phyloP scores from a whole-genome alignment of 2,797 vertebrate genomes.

The Urocyon cinereoargenteus region DNA sequence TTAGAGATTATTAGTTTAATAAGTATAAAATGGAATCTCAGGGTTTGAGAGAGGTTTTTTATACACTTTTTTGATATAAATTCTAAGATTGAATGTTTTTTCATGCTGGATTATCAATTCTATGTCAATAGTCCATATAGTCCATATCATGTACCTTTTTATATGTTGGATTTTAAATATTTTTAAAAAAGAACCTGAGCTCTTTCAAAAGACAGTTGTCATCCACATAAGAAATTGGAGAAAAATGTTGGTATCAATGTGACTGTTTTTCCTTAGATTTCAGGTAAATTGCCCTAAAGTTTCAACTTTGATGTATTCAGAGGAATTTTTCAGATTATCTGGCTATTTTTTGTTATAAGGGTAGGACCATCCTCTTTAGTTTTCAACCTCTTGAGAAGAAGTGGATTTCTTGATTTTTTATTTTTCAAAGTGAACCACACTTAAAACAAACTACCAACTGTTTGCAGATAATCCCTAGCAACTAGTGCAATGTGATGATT shows the following conservation, averaged over 20 bases:
- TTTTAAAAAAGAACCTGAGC: not conserved
- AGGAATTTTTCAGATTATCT: not conserved
- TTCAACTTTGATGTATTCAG: not conserved
- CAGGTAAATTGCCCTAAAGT: not conserved
- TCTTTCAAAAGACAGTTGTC: not conserved
- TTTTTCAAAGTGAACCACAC: not conserved
- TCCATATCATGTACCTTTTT: not conserved
- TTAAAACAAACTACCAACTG: not conserved
- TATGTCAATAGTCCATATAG: not conserved
- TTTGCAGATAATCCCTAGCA: not conserved
- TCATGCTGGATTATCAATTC: not conserved
- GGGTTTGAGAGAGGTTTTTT: not conserved
- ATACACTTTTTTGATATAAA: not conserved
- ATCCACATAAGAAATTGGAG: not conserved
- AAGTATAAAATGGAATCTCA: not conserved
- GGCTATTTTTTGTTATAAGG: not conserved
- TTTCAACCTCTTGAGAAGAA: not conserved
- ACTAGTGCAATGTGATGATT: not conserved
- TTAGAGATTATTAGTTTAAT: not conserved
- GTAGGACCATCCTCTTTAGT: not conserved
- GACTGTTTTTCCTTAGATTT: not conserved
- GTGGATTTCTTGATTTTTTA: not conserved
- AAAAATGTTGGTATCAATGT: not conserved
- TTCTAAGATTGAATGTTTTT: not conserved
- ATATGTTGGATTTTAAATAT: not conserved